phyloP scores from a whole-genome alignment of 2,797 vertebrate species.

The Echeneis naucrates region DNA sequence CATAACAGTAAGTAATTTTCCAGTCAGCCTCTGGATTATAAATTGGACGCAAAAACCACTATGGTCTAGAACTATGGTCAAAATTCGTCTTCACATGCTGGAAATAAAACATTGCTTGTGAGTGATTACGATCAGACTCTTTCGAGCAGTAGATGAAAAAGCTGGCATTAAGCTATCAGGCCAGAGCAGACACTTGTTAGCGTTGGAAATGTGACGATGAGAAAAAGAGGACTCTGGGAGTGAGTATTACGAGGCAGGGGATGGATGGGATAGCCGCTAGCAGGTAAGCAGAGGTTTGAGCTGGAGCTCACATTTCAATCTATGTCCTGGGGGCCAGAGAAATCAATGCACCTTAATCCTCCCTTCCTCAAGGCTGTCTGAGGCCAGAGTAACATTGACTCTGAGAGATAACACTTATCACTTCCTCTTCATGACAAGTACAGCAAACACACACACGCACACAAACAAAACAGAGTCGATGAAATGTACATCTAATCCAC shows the following conservation, averaged over 20 bases:
- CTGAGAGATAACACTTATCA: constrained; percentile 69
- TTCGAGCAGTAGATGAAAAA: constrained; percentile 40
- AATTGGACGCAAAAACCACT: constrained; percentile 25
- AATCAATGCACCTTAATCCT: constrained; percentile 81
- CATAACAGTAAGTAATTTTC: not conserved
- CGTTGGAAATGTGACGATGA: constrained; percentile 43
- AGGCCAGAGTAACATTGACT: constrained; percentile 70
- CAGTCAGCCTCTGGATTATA: constrained; percentile 9
- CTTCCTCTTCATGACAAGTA: constrained; percentile 50
- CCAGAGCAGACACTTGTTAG: constrained; percentile 56
- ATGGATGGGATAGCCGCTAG: constrained; percentile 49
- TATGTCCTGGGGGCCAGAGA: constrained; percentile 65
- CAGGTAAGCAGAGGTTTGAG: constrained; percentile 57
- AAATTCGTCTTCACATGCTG: constrained; percentile 34
- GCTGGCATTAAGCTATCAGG: constrained; percentile 61
- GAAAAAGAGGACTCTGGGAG: constrained; percentile 37
- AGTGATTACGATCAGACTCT: constrained; percentile 51
- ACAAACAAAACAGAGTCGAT: constrained; percentile 16
- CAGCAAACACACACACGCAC: constrained; percentile 37
- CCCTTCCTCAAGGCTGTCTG: constrained; percentile 68
- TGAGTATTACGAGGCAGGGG: constrained; percentile 61
- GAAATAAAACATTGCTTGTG: constrained; percentile 17
- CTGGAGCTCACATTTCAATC: constrained; percentile 75
- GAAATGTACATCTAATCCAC: constrained; percentile 50
- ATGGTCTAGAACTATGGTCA: constrained; percentile 21